A percentile compares a stretch with the other conserved stretches of the same genome.
Evolutionary conservation across 2,888 invertebrate species (phyloP).

Genomic region (Glyphotaelius pellucidus): DNA sequence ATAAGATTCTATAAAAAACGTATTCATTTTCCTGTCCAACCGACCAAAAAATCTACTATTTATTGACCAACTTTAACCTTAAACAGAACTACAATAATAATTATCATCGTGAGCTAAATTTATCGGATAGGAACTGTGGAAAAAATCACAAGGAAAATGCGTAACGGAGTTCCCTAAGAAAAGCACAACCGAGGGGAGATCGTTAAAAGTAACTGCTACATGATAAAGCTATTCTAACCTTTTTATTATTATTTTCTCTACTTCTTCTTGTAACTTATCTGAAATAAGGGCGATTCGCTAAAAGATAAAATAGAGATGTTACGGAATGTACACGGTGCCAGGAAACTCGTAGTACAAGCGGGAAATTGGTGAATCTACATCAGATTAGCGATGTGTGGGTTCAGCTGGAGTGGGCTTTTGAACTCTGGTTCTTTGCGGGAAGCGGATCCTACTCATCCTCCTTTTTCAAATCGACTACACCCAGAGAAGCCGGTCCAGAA

Average conservation of each 20-base stretch:
- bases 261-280: neutral
- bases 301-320: neutral
- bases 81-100: neutral
- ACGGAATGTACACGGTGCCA: neutral
- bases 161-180: neutral
- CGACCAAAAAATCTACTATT: neutral
- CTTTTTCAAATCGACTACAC: no score
- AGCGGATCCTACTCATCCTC: no score
- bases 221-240: neutral
- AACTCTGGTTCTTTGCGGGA: no score
- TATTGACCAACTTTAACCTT: neutral
- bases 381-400: no score
- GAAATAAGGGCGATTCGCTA: neutral
- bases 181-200: neutral
- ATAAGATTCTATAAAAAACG: neutral
- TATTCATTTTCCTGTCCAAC: neutral
- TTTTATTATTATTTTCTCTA: neutral
- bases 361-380: no score
- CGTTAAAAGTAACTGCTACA: constrained; percentile 8
- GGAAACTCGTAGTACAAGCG: no score
- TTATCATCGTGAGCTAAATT: neutral
- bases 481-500: no score
- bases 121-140: neutral
- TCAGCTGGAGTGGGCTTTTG: no score
- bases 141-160: neutral